phyloP scores from a whole-genome alignment of 2,888 invertebrate genomes.

The Cactoblastis cactorum region DNA sequence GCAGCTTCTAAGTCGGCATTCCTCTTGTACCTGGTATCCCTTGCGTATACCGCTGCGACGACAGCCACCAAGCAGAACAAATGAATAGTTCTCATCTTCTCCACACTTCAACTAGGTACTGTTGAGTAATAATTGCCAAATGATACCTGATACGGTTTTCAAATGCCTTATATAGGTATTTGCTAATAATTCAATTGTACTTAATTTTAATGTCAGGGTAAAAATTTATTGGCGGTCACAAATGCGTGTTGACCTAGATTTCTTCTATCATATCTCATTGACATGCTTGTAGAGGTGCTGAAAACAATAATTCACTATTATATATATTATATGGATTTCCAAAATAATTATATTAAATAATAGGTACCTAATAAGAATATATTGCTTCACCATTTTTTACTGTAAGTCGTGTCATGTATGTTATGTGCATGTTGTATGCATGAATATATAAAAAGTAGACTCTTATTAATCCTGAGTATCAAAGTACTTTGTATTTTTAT shows the following conservation, averaged over 20 bases:
- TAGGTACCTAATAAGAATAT: no score
- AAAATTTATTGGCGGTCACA: conserved; percentile 55
- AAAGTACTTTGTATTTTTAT: no score
- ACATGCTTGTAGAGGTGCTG: not conserved
- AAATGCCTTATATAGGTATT: conserved; percentile 71
- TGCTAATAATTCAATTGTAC: conserved; percentile 56
- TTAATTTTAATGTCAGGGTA: conserved; percentile 70
- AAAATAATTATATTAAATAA: no score
- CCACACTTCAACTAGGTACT: conserved; percentile 45
- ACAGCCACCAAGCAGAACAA: conserved; percentile 61
- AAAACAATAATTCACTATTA: not conserved
- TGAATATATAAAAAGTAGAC: no score
- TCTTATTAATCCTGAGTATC: no score
- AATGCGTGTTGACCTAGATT: conserved; percentile 60
- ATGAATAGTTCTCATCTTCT: conserved; percentile 55
- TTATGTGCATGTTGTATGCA: no score
- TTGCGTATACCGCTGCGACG: conserved; percentile 61
- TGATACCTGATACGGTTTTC: conserved; percentile 67
- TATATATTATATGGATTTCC: no score
- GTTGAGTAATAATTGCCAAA: conserved; percentile 67
- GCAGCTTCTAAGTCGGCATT: conserved; percentile 73
- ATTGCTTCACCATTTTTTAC: no score
- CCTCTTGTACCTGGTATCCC: conserved; percentile 69
- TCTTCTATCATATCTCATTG: conserved; percentile 28
- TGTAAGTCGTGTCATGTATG: no score